Base-by-base conservation (phyloP, 1,140 invertebrate genomes). In the Zaprionus taronus region DNA sequence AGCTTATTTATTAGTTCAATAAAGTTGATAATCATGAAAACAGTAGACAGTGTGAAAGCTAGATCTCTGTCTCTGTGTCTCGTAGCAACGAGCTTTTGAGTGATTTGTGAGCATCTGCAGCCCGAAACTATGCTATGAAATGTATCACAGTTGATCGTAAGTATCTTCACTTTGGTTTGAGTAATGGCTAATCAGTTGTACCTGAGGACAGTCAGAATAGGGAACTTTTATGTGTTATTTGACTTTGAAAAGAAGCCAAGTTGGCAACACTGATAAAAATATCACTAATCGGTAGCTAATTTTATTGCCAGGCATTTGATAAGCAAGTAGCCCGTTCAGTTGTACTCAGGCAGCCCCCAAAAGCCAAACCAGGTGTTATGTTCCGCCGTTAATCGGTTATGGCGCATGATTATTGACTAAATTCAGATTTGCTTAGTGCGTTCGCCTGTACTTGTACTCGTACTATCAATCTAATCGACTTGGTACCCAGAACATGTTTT, bases 61-160 rank as follows among this genome's bases (percentile, higher is more conserved):
- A 41, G 15, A n/a, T 6, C 6, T n/a, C 28, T 34, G 3, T 34
- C 9, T 34, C 2, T 3, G 31, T 11, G 9, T 47, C 7, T 36
- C 22, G 53, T 26, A 61, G 47, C 36, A 53, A 31, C 24, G 5
- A 57, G 36, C 56, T 47, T 38, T 34, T 14, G n/a, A 12, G 38
- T 75, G 63, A 55, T 20, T 74, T 41, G 9, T 17, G 58, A 2
- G 20, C 14, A 26, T 1, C 20, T 24, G 2, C 68, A 28, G 72
- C 85, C 79, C 44, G 56, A 66, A 90, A 90, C 65, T 81, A 90
- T 90, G 84, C 81, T 38, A 56, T 5, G 17, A 7, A 51, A 12
- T 22, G 44, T 72, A 62, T 22, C 56, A 15, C 49, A 55, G 4
- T 2, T 34, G 53, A 14, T 57, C 9, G 47, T 51, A 51, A 36